These are phyloP conservation scores for Cirrhinus mrigala DNA, from an alignment of 2,797 vertebrate species.

Conservation along the genomic window DNA sequence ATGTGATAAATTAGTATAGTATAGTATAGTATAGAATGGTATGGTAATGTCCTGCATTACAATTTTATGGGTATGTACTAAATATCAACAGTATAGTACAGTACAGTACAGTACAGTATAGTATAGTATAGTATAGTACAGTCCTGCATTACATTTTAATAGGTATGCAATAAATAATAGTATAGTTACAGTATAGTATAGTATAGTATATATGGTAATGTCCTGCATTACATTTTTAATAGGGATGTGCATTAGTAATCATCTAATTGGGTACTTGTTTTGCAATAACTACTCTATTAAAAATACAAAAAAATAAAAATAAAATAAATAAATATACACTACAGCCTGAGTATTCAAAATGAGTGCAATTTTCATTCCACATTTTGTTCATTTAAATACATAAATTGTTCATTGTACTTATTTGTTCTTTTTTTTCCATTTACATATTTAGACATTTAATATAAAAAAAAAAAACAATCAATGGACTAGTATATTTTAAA, in stretches of 20 bases:
- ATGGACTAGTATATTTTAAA: neutral
- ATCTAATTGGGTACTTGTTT: neutral
- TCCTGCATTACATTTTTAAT: neutral
- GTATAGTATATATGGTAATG: no score
- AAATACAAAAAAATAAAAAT: neutral
- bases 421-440: neutral
- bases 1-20: no score
- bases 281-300: neutral
- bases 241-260: neutral
- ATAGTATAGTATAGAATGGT: no score
- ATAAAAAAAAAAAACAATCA: neutral
- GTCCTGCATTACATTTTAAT: neutral
- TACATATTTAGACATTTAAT: neutral
- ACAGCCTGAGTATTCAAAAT: neutral
- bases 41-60: no score
- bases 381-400: neutral
- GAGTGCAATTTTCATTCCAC: neutral
- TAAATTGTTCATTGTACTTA: no score
- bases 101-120: no score
- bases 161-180: no score
- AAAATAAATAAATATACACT: neutral
- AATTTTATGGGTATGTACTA: no score
- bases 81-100: no score
- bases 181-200: no score
- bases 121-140: neutral